Evolutionary conservation across 2,797 vertebrate species (phyloP), one percentile per base, ranked within the genome.

Genomic region (Crax fasciolata): DNA sequence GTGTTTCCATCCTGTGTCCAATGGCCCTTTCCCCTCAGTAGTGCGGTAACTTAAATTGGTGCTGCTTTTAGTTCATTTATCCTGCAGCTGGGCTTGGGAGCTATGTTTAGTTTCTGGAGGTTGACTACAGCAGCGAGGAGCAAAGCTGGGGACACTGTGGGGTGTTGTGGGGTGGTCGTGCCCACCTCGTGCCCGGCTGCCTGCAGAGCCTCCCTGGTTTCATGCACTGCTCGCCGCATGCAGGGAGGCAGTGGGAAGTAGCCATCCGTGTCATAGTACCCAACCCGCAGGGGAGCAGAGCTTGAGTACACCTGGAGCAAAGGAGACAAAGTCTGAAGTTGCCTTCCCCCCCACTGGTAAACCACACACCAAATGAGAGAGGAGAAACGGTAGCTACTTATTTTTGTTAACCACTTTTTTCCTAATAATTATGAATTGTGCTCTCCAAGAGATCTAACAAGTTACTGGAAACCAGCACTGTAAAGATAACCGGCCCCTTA

Each of bases 101-200:
- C 52, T 14, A 7, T 5, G 18, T 15, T 65, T 74, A 27, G 9
- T 48, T 73, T 55, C 35, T 48, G 39, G 43, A 43, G 70, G 32
- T 49, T 32, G 62, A 44, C 30, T 75, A 61, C 32, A 52, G 51
- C 46, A 61, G 52, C 0, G 1, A 74, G 48, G 23, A 62, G 15
- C 0, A 11, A 48, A 55, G 48, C 73, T 80, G 68, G 27, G 55
- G 41, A 30, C 43, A 2, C 11, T 16, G 0, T 1, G 3, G 27
- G 43, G 58, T 27, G 52, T 13, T 6, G 6, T 2, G 35, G 61
- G 21, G 44, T 70, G 32, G 41, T 24, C 9, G 25, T 75, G 80
- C 87, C 87, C 59, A 97, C 97, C 91, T 93, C 75, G 59, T 97
- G 97, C 21, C 97, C 96, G 0, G 97, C 97, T 71, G 90, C 91